These are phyloP conservation scores for Papilio glaucus DNA, from an alignment of 1,140 invertebrate genomes.

Conservation along the genomic window DNA sequence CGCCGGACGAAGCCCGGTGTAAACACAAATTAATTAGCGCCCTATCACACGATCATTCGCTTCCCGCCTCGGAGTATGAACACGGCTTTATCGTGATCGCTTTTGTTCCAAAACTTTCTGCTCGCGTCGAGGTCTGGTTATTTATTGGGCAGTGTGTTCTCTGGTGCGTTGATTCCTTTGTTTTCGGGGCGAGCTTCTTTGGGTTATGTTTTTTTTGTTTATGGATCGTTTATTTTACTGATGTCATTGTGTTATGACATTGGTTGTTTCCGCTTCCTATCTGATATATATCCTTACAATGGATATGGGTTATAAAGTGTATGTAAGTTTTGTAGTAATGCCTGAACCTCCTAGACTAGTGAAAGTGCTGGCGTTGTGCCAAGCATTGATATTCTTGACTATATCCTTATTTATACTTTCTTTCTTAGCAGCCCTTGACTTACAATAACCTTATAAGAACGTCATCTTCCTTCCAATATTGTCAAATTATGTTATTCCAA, in stretches of 20 bases:
- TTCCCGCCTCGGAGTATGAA: constrained; percentile 27
- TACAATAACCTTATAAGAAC: too few species aligned
- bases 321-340: constrained; percentile 1
- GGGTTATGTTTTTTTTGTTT: constrained; percentile 15
- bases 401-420: background rate
- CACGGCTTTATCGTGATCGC: constrained; percentile 12
- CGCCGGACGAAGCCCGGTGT: constrained; percentile 14
- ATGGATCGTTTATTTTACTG: constrained; percentile 2
- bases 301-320: constrained; percentile 7
- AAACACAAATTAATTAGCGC: constrained; percentile 52
- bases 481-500: too few species aligned
- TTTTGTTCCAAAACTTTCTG: constrained; percentile 24
- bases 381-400: background rate
- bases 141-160: constrained; percentile 4
- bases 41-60: constrained; percentile 33
- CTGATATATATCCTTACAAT: background rate
- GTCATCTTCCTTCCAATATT: too few species aligned
- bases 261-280: background rate
- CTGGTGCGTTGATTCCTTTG: constrained; percentile 1
- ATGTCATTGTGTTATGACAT: constrained; percentile 1
- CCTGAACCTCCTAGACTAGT: background rate
- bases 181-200: constrained; percentile 13
- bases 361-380: background rate
- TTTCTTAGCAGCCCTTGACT: too few species aligned
- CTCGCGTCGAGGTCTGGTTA: background rate